phyloP scores from a whole-genome alignment of 2,113 vertebrate species.

The Heterotis niloticus region DNA sequence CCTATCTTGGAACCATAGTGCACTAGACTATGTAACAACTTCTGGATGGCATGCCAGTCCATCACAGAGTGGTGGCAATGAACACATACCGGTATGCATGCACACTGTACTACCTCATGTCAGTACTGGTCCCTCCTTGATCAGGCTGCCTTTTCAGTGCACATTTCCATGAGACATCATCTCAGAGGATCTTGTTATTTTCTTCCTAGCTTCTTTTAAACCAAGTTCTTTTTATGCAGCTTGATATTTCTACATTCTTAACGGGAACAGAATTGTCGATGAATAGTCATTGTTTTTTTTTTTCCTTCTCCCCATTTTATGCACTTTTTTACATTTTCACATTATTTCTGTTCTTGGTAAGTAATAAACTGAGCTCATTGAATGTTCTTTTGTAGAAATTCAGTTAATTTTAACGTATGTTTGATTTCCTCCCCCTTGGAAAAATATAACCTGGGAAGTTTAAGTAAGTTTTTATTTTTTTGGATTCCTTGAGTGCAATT shows the following conservation, averaged over 20 bases:
- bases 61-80: too few species aligned
- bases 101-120: too few species aligned
- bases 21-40: neutral
- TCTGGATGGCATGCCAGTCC: too few species aligned
- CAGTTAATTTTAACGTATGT: neutral
- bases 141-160: neutral
- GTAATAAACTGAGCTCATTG: neutral
- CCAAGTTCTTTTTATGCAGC: neutral
- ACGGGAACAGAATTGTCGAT: neutral
- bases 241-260: neutral
- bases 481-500: neutral
- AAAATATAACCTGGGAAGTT: neutral
- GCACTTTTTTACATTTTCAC: neutral
- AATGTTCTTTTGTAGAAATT: neutral
- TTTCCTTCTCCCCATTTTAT: neutral
- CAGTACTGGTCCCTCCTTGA: neutral
- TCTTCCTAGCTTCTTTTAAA: constrained; percentile 4
- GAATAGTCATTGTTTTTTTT: neutral
- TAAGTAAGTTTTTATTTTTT: neutral
- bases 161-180: neutral
- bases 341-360: constrained; percentile 14
- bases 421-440: neutral
- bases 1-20: neutral
- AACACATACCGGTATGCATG: too few species aligned
- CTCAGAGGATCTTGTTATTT: neutral